Conservation (phyloP, 2,797 vertebrate species). For the Melanotaenia nigrans region DNA sequence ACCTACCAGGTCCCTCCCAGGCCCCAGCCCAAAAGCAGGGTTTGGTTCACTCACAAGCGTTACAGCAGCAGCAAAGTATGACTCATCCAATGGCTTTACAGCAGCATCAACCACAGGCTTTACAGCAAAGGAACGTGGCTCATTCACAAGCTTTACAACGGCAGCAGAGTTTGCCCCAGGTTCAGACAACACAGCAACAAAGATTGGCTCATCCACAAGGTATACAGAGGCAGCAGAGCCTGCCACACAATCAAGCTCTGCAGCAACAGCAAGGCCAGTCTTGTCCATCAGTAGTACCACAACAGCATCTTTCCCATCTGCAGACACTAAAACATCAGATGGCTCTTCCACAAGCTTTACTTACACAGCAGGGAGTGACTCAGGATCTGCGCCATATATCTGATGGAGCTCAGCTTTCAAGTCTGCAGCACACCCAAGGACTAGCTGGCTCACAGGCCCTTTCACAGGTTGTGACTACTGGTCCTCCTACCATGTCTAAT, state of each 20-base stretch:
- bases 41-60: constrained; percentile 86
- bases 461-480: constrained; percentile 62
- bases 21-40: constrained; percentile 83
- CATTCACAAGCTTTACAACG: constrained; percentile 67
- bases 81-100: constrained; percentile 68
- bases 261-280: constrained; percentile 62
- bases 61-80: constrained; percentile 87
- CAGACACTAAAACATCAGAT: constrained; percentile 79
- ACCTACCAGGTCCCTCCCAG: constrained; percentile 81
- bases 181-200: constrained; percentile 71
- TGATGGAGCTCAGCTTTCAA: constrained; percentile 81
- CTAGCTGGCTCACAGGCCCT: constrained; percentile 73
- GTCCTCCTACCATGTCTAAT: constrained; percentile 55
- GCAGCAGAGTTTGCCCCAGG: constrained; percentile 73
- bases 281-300: constrained; percentile 58
- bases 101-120: constrained; percentile 64
- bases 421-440: constrained; percentile 84
- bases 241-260: constrained; percentile 62
- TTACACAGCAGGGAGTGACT: constrained; percentile 82
- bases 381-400: constrained; percentile 88
- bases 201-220: constrained; percentile 65
- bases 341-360: constrained; percentile 72
- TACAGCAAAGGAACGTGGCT: constrained; percentile 68
- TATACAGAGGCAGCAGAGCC: constrained; percentile 72
- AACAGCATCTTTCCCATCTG: constrained; percentile 73